Conservation (phyloP, 30 jellyfish, hydroid and myxozoan species). For the Calvadosia cruxmelitensis region DNA sequence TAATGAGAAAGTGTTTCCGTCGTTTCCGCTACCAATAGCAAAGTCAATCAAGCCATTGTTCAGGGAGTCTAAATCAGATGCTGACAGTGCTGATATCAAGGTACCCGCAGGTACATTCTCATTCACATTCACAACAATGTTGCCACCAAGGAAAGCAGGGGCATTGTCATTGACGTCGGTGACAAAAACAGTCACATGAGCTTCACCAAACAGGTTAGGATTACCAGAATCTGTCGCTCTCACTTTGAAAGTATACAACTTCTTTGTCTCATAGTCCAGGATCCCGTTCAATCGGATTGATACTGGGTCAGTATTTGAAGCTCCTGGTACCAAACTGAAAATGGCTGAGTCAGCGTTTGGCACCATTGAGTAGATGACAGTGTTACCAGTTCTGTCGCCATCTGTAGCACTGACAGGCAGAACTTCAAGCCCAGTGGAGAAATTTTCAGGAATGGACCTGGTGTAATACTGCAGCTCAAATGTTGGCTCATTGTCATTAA, state of each 20-base stretch:
- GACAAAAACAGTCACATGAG: conserved; percentile 34
- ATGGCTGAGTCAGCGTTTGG: neutral
- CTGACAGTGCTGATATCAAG: conserved; percentile 25
- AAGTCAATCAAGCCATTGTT: conserved; percentile 1
- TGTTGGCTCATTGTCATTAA: conserved; percentile 75
- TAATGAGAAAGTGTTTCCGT: conserved; percentile 36
- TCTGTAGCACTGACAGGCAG: conserved; percentile 43
- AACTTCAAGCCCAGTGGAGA: conserved; percentile 21
- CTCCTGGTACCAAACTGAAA: neutral
- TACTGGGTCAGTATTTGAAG: neutral
- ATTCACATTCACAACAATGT: conserved; percentile 23
- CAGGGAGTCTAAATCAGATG: conserved; percentile 37
- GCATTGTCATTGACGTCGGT: conserved; percentile 62
- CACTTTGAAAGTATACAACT: conserved; percentile 16
- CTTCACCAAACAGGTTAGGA: conserved; percentile 28
- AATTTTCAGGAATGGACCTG: conserved; percentile 35
- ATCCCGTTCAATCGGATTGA: neutral
- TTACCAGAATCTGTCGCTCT: conserved; percentile 48
- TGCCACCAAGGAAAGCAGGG: conserved; percentile 29
- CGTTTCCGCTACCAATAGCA: conserved; percentile 3
- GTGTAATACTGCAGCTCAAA: conserved; percentile 25
- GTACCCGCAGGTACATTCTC: conserved; percentile 33
- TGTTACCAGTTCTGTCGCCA: conserved; percentile 17
- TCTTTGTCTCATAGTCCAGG: conserved; percentile 33
- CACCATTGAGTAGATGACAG: conserved; percentile 16